Percentiles rank a stretch among this genome's conserved stretches.
Evolutionary conservation across 2,888 invertebrate species (phyloP).

Genomic region (Drosophila meridionalis): DNA sequence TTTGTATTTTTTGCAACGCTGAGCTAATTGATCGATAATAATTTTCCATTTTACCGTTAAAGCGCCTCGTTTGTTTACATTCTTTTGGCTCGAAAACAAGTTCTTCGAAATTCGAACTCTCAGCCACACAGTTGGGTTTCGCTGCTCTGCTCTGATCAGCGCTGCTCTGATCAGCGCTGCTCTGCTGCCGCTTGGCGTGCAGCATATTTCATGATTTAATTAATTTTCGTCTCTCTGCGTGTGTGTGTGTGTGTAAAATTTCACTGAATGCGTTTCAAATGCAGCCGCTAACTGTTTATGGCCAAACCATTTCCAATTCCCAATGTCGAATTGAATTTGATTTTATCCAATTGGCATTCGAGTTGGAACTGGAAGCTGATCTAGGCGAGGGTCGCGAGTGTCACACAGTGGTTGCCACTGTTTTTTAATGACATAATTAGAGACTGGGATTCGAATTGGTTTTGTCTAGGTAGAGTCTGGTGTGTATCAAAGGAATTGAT

Average conservation of each 20-base stretch:
- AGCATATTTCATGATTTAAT: conserved; percentile 76
- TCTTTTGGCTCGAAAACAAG: conserved; percentile 70
- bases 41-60: conserved; percentile 82
- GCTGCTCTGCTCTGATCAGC: neutral
- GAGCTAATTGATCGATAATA: conserved; percentile 81
- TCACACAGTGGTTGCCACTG: conserved; percentile 25
- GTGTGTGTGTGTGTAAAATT: conserved; percentile 53
- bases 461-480: neutral
- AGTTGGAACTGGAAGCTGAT: conserved; percentile 13
- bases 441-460: neutral
- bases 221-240: conserved; percentile 57
- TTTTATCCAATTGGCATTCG: conserved; percentile 1
- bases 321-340: conserved; percentile 18
- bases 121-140: neutral
- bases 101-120: conserved; percentile 65
- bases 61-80: conserved; percentile 80
- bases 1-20: conserved; percentile 65
- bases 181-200: conserved; percentile 44
- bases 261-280: conserved; percentile 64
- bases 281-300: conserved; percentile 65
- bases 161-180: conserved; percentile 2
- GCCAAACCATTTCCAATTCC: conserved; percentile 13
- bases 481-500: neutral
- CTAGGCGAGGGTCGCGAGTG: conserved; percentile 47
- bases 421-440: conserved; percentile 8